Conservation (phyloP, 1,140 invertebrate genomes). For the Liolophura sinensis region DNA sequence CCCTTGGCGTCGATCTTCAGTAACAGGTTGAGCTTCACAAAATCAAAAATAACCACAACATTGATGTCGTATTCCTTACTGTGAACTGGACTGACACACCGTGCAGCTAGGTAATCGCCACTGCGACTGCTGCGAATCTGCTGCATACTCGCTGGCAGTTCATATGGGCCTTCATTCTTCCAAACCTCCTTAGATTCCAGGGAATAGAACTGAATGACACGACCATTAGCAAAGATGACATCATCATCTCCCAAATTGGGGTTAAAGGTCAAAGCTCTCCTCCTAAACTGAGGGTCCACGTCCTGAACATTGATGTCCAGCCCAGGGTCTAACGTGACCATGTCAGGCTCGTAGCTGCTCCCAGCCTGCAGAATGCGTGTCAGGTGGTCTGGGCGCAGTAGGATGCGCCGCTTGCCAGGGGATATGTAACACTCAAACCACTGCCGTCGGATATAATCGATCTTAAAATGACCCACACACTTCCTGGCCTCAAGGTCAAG, state of each 20-base stretch:
- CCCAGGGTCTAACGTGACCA: slow-evolving; percentile 30
- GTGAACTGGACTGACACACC: slow-evolving; percentile 36
- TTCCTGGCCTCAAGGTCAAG: slow-evolving; percentile 25
- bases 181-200: slow-evolving; percentile 23
- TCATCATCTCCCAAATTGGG: slow-evolving; percentile 25
- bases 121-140: slow-evolving; percentile 36
- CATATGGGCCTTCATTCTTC: slow-evolving; percentile 20
- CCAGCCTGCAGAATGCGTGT: slow-evolving; percentile 22
- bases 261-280: slow-evolving; percentile 30
- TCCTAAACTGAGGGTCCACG: slow-evolving; percentile 23
- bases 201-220: slow-evolving; percentile 25
- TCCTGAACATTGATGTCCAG: slow-evolving; percentile 18
- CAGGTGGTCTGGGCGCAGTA: slow-evolving; percentile 37
- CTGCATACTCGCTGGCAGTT: slow-evolving; percentile 30
- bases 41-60: slow-evolving; percentile 29
- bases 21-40: slow-evolving; percentile 24
- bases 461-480: slow-evolving; percentile 36
- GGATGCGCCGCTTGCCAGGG: slow-evolving; percentile 28
- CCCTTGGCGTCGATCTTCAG: slow-evolving; percentile 37
- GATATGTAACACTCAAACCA: slow-evolving; percentile 48
- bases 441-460: slow-evolving; percentile 27
- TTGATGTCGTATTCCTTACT: slow-evolving; percentile 35
- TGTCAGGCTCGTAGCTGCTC: no score
- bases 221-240: slow-evolving; percentile 18
- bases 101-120: slow-evolving; percentile 34